Base-by-base conservation (phyloP, 2,888 invertebrate genomes). In the Adineta ricciae region DNA sequence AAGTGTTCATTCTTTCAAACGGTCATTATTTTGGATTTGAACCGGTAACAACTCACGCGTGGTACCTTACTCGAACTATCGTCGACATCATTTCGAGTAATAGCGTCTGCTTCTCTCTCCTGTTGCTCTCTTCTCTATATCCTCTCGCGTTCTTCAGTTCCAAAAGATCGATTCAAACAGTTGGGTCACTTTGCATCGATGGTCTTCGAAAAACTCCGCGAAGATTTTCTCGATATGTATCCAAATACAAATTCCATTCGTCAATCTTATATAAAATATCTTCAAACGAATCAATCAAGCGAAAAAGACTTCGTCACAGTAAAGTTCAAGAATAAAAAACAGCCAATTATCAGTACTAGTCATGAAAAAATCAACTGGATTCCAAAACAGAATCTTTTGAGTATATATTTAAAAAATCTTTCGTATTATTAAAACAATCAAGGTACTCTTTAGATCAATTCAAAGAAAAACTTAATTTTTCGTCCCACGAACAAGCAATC, bases 21-120 rank as follows among this genome's bases (percentile, higher is more conserved):
- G 78, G 78, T 8, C 78, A 78, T 78, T 78, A 78, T 78, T 78
- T 78, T 78, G 78, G 78, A 9, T 78, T 78, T 41, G 78, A 78
- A 78, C 2, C 78, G 4, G n/a, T 8, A n/a, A 78, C 78, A 78
- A 38, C 14, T n/a, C 78, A 78, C n/a, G 38, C 78, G n/a, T 78
- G 78, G 78, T 78, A 78, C 41, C 41, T 78, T 5, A 24, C 78
- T 24, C 78, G 78, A 24, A 78, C 24, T 78, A 41, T 14, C 8
- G 78, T 78, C 7, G 78, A 78, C 41, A 41, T 78, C 11, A 41
- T 41, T 41, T 78, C 78, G 24, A 78, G 78, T 78, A 78, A 11
- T 38, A 38, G 8, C 24, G 38, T 2, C 41, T n/a, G 5, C 9
- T n/a, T 2, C 2, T 73, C 9, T 41, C 4, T 78, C n/a, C 24